Base-by-base conservation (phyloP, 2,113 vertebrate genomes). In the Sclerurus mexicanus region DNA sequence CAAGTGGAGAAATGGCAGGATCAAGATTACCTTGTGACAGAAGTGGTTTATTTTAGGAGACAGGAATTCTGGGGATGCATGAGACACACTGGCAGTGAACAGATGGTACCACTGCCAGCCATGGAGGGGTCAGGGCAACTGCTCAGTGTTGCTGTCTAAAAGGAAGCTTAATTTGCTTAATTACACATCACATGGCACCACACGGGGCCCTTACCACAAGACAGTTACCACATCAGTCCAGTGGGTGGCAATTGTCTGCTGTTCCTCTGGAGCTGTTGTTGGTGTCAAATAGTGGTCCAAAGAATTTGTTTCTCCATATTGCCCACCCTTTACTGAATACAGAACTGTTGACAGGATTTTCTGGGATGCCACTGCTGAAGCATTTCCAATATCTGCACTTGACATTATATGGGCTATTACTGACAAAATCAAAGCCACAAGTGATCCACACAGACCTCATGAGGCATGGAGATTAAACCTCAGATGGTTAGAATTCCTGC, bases 141-240 rank as follows among this genome's bases (percentile, higher is more conserved):
- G 12, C 83, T 79, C 42, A 22, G 39, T 17, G 18, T 21, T 89
- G n/a, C 46, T 80, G 12, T 40, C 31, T 37, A 21, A 80, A 85
- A 76, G 4, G n/a, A 60, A 49, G 9, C 21, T 72, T 64, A 12
- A 76, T 94, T 90, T 85, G 62, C 15, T 82, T 82, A 79, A 94
- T 91, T 60, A 53, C 28, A 49, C 28, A 42, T 82, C 66, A 52
- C 30, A 2, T 55, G 66, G 17, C 31, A 39, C 60, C 62, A 16
- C 23, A 47, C 18, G 69, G n/a, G 37, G 50, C 56, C 1, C 0
- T 35, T 68, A 31, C 23, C 27, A 25, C 4, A 9, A 79, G 56
- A 16, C 6, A 42, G 28, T 27, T 46, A 31, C 47, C 47, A 47
- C 23, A 2, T 35, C 68, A 49, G 14, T 59, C 30, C 62, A 53